Evolutionary conservation across 1,140 invertebrate genomes (phyloP), one percentile per base, ranked within the genome.

Genomic region (Oryctes rhinoceros): DNA sequence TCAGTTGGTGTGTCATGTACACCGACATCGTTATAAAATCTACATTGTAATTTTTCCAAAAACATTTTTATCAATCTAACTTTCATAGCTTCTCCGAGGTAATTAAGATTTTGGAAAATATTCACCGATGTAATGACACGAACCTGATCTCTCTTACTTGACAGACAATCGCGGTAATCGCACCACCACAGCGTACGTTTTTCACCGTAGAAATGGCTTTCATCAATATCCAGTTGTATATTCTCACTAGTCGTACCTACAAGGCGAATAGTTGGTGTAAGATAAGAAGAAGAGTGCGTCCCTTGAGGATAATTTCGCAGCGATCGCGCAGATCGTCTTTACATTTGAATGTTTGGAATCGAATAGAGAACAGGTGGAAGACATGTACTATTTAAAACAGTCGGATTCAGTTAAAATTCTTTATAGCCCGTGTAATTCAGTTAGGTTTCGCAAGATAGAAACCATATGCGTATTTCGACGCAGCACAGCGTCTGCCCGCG

Each of bases 371-470:
- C 83, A 84, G 83, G 83, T 84, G 83, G 83, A 83, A 82, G 80
- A 81, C 76, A 82, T 80, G 71, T 79, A 82, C 80, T 82, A 82
- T 82, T 81, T 82, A 79, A 83, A 80, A 30, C 81, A 81, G 81
- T 84, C 81, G 79, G 80, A 81, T 84, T 82, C 81, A 81, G 83
- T 81, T 84, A 81, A 84, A 82, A 83, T 80, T 81, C 81, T 83
- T 83, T 80, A 81, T 81, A 74, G 80, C 37, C 47, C 71, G 20
- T 80, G 47, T 80, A 80, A 80, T 80, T 80, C 79, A 62, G 71
- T 76, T 80, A 80, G 62, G 44, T 76, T 71, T 80, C 71, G 49
- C 79, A 76, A 76, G 59, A 65, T 48, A 35, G 79, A 71, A 76
- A 76, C 65, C 79, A 80, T 59, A 76, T 76, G 71, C 49, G 35